These are phyloP conservation scores for Sebastes trivittatus DNA, from an alignment of 2,797 vertebrate genomes.

Conservation along the genomic window DNA sequence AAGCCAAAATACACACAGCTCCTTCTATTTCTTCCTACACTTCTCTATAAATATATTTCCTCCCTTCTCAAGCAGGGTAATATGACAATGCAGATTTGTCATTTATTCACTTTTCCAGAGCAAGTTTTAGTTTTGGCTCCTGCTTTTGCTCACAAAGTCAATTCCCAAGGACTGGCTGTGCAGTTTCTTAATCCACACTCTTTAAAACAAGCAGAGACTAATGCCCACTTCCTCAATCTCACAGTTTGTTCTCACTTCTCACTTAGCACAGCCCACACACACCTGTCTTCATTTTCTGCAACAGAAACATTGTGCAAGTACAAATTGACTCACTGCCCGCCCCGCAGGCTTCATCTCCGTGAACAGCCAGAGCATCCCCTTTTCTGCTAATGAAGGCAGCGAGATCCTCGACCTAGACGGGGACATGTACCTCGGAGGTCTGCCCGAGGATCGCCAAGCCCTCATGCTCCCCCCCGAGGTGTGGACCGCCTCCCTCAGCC, in stretches of 20 bases:
- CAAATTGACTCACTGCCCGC: conserved; percentile 45
- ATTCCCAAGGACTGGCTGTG: not conserved
- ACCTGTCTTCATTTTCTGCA: conserved; percentile 60
- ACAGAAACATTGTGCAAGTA: conserved; percentile 50
- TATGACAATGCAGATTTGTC: conserved; percentile 9
- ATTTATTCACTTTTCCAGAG: conserved; percentile 26
- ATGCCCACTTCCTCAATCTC: conserved; percentile 51
- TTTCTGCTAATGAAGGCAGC: conserved; percentile 91
- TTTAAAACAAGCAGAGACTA: conserved; percentile 21
- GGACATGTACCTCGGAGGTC: conserved; percentile 92
- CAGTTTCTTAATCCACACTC: conserved; percentile 33
- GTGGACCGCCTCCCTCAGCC: conserved; percentile 89
- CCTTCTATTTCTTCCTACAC: conserved; percentile 9
- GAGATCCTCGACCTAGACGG: conserved; percentile 93
- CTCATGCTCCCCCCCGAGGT: conserved; percentile 90
- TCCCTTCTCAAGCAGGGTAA: not conserved
- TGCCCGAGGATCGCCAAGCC: conserved; percentile 86
- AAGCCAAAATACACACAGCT: not conserved
- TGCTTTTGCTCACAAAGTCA: conserved; percentile 2
- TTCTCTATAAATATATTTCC: conserved; percentile 36
- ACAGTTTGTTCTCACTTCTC: conserved; percentile 53
- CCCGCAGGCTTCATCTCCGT: conserved; percentile 89
- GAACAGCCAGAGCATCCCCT: conserved; percentile 90
- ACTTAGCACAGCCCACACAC: conserved; percentile 66
- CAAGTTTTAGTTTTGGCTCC: conserved; percentile 18